These are phyloP conservation scores for Siphamia tubifer DNA, from an alignment of 2,113 vertebrate genomes.

Conservation along the genomic window DNA sequence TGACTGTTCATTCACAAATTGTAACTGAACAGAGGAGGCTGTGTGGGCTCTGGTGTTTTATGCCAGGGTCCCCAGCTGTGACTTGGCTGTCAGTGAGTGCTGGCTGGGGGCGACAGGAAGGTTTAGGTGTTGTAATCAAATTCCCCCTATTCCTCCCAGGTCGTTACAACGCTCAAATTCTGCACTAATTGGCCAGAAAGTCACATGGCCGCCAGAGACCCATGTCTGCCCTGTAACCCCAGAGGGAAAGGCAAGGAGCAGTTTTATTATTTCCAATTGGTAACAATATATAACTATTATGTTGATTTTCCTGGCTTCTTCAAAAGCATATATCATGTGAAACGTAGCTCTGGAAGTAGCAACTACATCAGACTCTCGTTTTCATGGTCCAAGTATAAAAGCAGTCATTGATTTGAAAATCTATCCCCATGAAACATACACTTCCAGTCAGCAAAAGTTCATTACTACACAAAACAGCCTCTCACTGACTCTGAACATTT, in stretches of 20 bases:
- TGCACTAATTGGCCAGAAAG: slow-evolving; percentile 71
- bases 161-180: slow-evolving; percentile 66
- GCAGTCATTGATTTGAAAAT: slow-evolving; percentile 6
- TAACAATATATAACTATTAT: slow-evolving; percentile 50
- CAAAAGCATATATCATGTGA: slow-evolving; percentile 2
- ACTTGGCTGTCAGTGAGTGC: slow-evolving; percentile 68
- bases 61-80: slow-evolving; percentile 61
- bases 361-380: background rate
- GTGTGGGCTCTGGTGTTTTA: slow-evolving; percentile 35
- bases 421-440: background rate
- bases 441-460: background rate
- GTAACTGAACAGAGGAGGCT: slow-evolving; percentile 37
- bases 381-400: slow-evolving; percentile 9
- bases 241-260: slow-evolving; percentile 3
- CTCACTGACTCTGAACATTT: slow-evolving; percentile 1
- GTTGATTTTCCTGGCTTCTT: slow-evolving; percentile 23
- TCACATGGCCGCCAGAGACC: slow-evolving; percentile 60
- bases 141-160: slow-evolving; percentile 64
- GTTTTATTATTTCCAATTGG: slow-evolving; percentile 62
- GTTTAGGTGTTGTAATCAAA: slow-evolving; percentile 78
- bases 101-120: slow-evolving; percentile 66
- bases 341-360: slow-evolving; percentile 3
- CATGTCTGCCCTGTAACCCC: slow-evolving; percentile 55
- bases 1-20: slow-evolving; percentile 29
- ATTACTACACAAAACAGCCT: background rate